Base-by-base conservation (phyloP, 2,113 vertebrate species). In the Heterotilapia buettikoferi region DNA sequence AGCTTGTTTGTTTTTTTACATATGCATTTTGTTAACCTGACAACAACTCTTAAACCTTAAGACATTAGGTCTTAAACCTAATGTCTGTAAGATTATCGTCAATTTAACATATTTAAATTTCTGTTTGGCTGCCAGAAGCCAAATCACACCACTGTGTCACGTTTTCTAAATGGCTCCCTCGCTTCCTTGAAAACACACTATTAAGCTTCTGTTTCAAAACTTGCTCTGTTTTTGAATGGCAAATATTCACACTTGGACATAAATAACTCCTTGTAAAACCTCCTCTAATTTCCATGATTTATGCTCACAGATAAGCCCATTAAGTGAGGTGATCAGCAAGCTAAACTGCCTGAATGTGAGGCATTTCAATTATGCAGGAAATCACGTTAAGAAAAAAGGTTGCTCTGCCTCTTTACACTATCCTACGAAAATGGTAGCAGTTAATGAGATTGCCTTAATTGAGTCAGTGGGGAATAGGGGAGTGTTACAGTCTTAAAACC, bases 381-480 rank as follows among this genome's bases (percentile, higher is more conserved):
- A 93, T 90, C 89, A 57, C 82, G 88, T 92, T 92, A 94, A 93
- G 91, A 91, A 76, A 92, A 96, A 95, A 94, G 94, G 94, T 95
- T 94, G 89, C 89, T 87, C 53, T 16, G 84, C 83, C 83, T 87
- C 86, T 83, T 61, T 80, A 33, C 12, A 43, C 63, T 50, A 43
- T 84, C 84, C 85, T 63, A 84, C 73, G 16, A 92, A 91, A 93
- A 92, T 83, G 92, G 86, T 92, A 91, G 86, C 87, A 84, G 92
- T 90, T 96, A 96, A 96, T 95, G 92, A 95, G 85, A 92, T 89
- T 88, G 88, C 83, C 91, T 95, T 96, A 95, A 96, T 94, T 95
- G 92, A 96, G 94, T 90, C 93, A 93, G 86, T 26, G 5, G 92
- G 92, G 94, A 95, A 93, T 84, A 87, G 40, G 76, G 26, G 54